phyloP scores from a whole-genome alignment of 2,113 vertebrate species.

The Alectura lathami region DNA sequence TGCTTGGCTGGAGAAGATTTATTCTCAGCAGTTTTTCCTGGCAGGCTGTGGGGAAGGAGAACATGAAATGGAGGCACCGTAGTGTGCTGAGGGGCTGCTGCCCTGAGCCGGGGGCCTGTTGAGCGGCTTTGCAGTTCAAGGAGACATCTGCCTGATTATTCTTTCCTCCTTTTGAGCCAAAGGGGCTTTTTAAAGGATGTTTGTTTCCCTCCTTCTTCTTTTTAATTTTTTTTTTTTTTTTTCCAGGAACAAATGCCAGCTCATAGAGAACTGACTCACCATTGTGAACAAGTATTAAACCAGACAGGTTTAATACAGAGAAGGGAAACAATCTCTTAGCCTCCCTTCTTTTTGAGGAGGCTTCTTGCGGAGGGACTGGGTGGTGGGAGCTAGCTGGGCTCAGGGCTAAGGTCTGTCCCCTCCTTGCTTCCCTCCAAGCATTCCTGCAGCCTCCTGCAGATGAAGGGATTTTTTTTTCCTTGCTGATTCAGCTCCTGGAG shows the following conservation, averaged over 20 bases:
- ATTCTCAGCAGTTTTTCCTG: conserved; percentile 67
- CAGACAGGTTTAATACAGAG: not conserved
- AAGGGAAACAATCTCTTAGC: conserved; percentile 15
- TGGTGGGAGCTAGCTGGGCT: not conserved
- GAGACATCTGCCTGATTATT: not conserved
- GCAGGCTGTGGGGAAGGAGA: conserved; percentile 8
- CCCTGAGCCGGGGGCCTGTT: not conserved
- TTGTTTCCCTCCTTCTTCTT: conserved; percentile 52
- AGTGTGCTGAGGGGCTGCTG: not conserved
- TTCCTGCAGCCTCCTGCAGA: not conserved
- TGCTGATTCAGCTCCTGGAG: conserved; percentile 56
- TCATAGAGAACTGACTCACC: conserved; percentile 61
- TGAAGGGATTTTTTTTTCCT: not conserved
- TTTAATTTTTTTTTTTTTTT: not conserved
- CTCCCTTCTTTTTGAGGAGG: not conserved
- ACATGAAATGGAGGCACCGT: not conserved
- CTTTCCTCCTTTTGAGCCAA: conserved; percentile 47
- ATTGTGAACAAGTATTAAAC: conserved; percentile 29
- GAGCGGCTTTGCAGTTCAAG: no score
- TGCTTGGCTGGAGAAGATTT: conserved; percentile 15
- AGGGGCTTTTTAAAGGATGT: conserved; percentile 57
- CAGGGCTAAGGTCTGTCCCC: not conserved
- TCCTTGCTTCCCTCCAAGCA: not conserved
- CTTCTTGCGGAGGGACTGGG: not conserved
- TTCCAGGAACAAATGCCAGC: conserved; percentile 58